These are phyloP conservation scores for Mormyrus hasselquistii DNA, from an alignment of 2,797 vertebrate species.

Conservation along the genomic window DNA sequence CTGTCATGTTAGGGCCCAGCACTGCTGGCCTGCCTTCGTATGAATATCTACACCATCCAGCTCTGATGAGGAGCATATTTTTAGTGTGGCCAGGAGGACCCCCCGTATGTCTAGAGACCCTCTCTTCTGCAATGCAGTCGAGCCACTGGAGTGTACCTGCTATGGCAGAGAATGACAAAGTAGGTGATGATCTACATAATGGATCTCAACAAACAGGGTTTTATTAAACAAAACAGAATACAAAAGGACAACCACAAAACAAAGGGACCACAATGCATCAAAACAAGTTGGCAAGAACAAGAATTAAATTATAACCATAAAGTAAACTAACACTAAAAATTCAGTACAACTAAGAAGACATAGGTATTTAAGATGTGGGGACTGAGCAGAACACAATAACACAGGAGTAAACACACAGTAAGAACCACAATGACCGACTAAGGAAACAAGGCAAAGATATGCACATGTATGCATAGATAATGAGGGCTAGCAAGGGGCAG, in stretches of 20 bases:
- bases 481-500: neutral
- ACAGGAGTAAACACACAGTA: neutral
- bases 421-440: neutral
- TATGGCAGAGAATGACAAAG: neutral
- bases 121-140: neutral
- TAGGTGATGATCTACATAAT: neutral
- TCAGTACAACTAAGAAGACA: neutral
- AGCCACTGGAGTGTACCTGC: neutral
- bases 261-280: neutral
- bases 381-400: neutral
- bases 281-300: neutral
- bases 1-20: neutral
- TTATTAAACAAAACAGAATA: neutral
- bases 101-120: neutral
- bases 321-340: neutral
- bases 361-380: neutral
- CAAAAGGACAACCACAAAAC: neutral
- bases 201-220: neutral
- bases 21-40: neutral
- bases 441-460: neutral
- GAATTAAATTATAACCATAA: neutral
- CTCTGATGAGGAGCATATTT: neutral
- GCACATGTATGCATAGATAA: neutral
- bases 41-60: neutral
- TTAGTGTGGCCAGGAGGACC: neutral